phyloP scores from a whole-genome alignment of 2,113 vertebrate species.

The Catharus fuscescens region DNA sequence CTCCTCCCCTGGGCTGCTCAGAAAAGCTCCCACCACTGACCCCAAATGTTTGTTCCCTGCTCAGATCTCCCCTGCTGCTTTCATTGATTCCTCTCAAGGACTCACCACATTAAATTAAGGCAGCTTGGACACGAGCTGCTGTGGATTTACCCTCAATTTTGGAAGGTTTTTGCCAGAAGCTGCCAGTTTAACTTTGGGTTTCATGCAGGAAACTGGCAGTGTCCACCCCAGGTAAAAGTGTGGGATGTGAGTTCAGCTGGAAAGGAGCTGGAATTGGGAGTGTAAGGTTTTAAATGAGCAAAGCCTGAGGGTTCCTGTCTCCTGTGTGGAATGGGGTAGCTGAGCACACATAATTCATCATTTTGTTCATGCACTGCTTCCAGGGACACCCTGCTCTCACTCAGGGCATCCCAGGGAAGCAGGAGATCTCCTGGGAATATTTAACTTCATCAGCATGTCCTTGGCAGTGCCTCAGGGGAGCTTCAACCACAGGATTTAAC shows the following conservation, averaged over 20 bases:
- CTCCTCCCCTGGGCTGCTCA: accelerated
- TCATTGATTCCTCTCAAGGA: not conserved
- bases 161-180: not conserved
- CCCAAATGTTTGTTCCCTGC: not conserved
- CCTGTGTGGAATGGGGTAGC: not conserved
- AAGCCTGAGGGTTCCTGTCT: not conserved
- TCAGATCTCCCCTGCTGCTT: not conserved
- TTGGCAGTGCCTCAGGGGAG: slow-evolving; percentile 21
- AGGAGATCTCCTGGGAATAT: not conserved
- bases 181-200: not conserved
- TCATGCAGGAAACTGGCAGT: not conserved
- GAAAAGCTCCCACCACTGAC: not conserved
- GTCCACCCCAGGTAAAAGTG: not conserved
- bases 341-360: not conserved
- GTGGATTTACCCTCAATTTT: accelerated
- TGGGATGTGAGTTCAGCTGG: not conserved
- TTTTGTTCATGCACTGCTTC: not conserved
- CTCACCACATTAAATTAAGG: accelerated
- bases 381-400: not conserved
- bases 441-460: not conserved
- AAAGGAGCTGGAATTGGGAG: not conserved
- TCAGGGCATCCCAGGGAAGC: not conserved
- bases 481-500: not conserved
- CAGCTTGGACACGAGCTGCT: not conserved
- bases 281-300: not conserved